Evolutionary conservation across 1,140 invertebrate genomes (phyloP).

Genomic region (Zaprionus lachaisei): DNA sequence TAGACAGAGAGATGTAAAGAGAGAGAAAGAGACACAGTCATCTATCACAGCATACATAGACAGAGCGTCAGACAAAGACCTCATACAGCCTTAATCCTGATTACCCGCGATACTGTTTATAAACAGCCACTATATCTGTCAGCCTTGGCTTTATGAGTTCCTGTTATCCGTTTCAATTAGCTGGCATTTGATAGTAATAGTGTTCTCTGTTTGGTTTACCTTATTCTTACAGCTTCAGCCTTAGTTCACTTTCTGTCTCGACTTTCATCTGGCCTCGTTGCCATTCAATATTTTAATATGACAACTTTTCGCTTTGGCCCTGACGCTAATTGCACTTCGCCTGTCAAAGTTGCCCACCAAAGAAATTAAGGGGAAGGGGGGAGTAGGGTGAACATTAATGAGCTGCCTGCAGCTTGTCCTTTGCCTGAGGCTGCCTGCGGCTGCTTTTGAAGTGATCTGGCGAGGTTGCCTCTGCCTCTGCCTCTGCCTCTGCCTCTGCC

Average conservation of each 20-base stretch:
- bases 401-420: conserved; percentile 32
- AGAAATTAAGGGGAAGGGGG: neutral
- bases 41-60: neutral
- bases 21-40: neutral
- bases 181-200: neutral
- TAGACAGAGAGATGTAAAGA: neutral
- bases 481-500: neutral
- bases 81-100: neutral
- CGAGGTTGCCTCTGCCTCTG: neutral
- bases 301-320: conserved; percentile 60
- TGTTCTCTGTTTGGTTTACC: neutral
- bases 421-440: conserved; percentile 23
- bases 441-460: conserved; percentile 4
- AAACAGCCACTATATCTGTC: neutral
- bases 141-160: neutral
- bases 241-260: neutral
- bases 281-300: conserved; percentile 81
- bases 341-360: conserved; percentile 63
- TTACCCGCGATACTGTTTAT: neutral
- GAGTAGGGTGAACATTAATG: conserved; percentile 60
- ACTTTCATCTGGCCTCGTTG: conserved; percentile 39
- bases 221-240: neutral
- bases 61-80: neutral
- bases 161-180: neutral
- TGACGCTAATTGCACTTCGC: conserved; percentile 77